These are phyloP conservation scores for Polypedilum pembai DNA, from an alignment of 1,140 invertebrate genomes.

Conservation along the genomic window DNA sequence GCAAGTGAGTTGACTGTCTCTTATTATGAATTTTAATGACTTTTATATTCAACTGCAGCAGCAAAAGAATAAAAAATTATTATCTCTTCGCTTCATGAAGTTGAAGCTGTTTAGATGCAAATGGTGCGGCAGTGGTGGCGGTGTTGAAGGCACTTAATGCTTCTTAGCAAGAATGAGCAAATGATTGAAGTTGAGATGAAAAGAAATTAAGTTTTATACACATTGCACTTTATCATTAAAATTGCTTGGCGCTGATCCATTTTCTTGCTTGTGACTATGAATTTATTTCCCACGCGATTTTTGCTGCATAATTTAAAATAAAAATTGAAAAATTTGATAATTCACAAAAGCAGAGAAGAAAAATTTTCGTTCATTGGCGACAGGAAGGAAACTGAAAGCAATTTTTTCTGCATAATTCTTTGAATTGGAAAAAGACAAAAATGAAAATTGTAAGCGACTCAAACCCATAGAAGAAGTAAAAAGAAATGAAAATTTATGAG, in stretches of 20 bases:
- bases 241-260: slow-evolving; percentile 16
- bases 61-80: background rate
- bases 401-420: background rate
- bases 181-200: background rate
- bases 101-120: background rate
- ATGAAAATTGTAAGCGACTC: too few species aligned
- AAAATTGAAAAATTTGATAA: slow-evolving; percentile 1
- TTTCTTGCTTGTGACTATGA: background rate
- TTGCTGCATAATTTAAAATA: background rate
- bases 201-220: background rate
- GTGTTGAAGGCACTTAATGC: background rate
- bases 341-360: background rate
- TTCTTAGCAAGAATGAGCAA: background rate
- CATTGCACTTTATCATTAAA: background rate
- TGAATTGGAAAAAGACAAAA: too few species aligned
- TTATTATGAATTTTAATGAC: slow-evolving; percentile 19
- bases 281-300: slow-evolving; percentile 5
- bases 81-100: background rate
- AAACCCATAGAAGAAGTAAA: too few species aligned
- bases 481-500: too few species aligned
- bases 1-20: background rate
- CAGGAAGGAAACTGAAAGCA: background rate
- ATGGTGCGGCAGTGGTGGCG: background rate
- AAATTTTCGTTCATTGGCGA: background rate
- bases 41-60: background rate